These are phyloP conservation scores for Sparidentex hasta DNA, from an alignment of 2,797 vertebrate species.

Conservation along the genomic window DNA sequence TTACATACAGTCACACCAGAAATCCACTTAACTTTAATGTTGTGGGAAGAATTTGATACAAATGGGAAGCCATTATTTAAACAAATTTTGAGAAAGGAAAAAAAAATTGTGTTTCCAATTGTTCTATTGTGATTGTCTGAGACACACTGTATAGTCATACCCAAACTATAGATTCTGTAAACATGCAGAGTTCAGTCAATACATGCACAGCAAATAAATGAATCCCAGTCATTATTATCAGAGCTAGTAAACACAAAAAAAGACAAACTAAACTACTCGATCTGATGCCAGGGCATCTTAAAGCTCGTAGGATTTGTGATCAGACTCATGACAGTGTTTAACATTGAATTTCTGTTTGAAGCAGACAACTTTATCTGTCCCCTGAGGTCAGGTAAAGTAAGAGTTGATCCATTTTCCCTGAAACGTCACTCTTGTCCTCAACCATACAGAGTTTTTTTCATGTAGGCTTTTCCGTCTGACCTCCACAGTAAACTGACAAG, in stretches of 20 bases:
- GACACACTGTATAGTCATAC: background rate
- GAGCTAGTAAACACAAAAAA: background rate
- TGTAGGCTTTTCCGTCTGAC: no score
- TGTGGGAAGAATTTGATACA: background rate
- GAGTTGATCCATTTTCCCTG: no score
- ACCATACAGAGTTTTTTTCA: no score
- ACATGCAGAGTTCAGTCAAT: background rate
- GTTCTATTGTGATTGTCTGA: constrained; percentile 1
- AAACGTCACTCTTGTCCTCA: no score
- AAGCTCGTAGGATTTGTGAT: no score
- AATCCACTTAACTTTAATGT: background rate
- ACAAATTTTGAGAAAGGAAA: background rate
- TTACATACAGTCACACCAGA: background rate
- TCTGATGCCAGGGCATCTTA: no score
- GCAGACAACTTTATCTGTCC: no score
- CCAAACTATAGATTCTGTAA: background rate
- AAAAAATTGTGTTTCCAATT: background rate
- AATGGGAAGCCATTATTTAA: no score
- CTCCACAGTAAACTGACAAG: no score
- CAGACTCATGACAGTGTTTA: no score
- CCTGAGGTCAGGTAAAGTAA: no score
- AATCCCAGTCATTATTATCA: background rate
- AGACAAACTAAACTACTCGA: background rate
- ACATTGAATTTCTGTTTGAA: no score
- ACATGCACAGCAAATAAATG: background rate